Conservation (phyloP, 1,140 invertebrate genomes). For the Odontomachus brunneus region DNA sequence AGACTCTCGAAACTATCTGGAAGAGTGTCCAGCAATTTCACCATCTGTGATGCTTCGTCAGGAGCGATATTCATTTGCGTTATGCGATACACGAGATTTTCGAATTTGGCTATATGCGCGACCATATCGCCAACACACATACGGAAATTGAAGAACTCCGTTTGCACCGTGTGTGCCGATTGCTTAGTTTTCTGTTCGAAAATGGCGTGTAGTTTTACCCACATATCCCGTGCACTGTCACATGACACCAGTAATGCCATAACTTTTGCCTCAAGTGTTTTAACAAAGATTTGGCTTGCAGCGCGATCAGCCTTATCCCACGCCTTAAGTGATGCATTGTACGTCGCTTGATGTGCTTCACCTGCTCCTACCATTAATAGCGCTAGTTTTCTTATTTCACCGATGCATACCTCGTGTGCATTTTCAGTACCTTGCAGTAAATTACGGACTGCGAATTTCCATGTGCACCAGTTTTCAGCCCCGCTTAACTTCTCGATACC, state of each 20-base stretch:
- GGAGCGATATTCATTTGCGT: not conserved
- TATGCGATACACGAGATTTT: not conserved
- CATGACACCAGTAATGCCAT: constrained; percentile 57
- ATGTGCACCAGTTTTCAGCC: constrained; percentile 63
- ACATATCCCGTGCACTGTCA: constrained; percentile 58
- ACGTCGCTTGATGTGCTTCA: constrained; percentile 6
- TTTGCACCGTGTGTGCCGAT: not conserved
- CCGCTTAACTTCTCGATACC: too few relatives aligned
- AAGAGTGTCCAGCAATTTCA: not conserved
- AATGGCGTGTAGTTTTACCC: not conserved
- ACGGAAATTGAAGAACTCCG: not conserved
- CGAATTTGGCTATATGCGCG: not conserved
- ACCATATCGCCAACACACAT: not conserved
- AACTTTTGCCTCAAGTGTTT: constrained; percentile 48
- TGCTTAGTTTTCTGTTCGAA: constrained; percentile 2
- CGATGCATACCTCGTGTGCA: constrained; percentile 62
- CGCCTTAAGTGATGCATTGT: constrained; percentile 11
- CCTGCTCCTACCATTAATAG: not conserved
- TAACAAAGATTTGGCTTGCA: constrained; percentile 62
- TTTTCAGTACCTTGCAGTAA: constrained; percentile 57
- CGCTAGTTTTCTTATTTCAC: constrained; percentile 34
- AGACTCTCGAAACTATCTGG: not conserved
- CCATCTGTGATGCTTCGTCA: not conserved
- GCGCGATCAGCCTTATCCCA: constrained; percentile 67
- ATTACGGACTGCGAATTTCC: constrained; percentile 63